These are phyloP conservation scores for Poecile montanus DNA, from an alignment of 2,797 vertebrate species.

Conservation along the genomic window DNA sequence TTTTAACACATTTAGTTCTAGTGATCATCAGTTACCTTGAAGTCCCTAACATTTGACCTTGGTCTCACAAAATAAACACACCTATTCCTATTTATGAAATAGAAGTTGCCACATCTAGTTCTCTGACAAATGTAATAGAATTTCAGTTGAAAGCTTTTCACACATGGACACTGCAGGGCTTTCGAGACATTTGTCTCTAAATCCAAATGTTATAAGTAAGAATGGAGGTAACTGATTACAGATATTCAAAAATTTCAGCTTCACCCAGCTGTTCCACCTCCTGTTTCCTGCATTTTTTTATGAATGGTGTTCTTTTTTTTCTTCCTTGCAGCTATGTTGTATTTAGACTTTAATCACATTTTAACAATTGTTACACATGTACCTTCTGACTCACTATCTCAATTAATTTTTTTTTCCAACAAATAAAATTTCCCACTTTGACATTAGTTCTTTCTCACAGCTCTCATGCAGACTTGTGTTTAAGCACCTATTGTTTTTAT, in stretches of 20 bases:
- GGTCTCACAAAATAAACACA: not conserved
- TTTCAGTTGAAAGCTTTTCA: not conserved
- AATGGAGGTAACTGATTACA: not conserved
- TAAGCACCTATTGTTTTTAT: not conserved
- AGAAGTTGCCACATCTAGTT: not conserved
- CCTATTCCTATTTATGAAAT: not conserved
- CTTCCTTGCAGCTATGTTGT: not conserved
- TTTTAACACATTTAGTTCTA: not conserved
- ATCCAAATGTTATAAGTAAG: not conserved
- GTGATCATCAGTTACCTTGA: not conserved
- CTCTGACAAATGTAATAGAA: not conserved
- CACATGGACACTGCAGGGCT: not conserved
- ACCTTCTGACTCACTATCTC: not conserved
- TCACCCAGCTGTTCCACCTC: not conserved
- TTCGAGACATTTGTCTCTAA: not conserved
- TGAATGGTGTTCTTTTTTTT: not conserved
- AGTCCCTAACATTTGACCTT: not conserved
- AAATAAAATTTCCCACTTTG: not conserved
- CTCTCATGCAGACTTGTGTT: not conserved
- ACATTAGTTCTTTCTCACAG: not conserved
- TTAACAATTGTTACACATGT: not conserved
- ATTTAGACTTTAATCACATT: constrained; percentile 9
- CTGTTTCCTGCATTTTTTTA: not conserved
- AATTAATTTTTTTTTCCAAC: constrained; percentile 1
- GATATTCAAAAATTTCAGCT: not conserved